phyloP scores from a whole-genome alignment of 2,113 vertebrate genomes.

The Pelvicachromis taeniatus region DNA sequence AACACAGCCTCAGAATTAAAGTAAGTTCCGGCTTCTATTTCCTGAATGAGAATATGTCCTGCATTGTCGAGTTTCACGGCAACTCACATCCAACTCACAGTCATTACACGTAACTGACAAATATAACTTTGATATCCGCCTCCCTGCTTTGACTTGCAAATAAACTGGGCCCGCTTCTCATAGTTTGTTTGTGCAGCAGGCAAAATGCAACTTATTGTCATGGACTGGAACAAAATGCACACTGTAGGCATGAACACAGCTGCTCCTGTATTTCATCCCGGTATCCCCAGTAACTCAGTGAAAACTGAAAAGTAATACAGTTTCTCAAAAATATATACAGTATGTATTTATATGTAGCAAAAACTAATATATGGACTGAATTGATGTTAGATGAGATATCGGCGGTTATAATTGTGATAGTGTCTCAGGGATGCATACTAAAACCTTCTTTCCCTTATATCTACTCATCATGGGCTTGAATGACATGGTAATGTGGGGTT shows the following conservation, averaged over 20 bases:
- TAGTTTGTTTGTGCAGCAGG: not conserved
- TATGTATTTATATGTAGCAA: too few relatives aligned
- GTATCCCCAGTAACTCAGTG: not conserved
- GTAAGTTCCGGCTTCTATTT: not conserved
- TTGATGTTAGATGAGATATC: not conserved
- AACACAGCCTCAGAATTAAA: not conserved
- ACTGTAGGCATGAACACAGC: not conserved
- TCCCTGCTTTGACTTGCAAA: constrained; percentile 44
- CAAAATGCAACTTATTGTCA: not conserved
- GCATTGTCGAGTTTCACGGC: not conserved
- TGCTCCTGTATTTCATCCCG: not conserved
- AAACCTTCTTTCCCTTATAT: not conserved
- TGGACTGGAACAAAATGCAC: not conserved
- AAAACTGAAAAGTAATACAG: not conserved
- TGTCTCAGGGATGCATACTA: not conserved
- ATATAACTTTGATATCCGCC: not conserved
- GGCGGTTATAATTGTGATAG: not conserved
- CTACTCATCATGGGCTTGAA: not conserved
- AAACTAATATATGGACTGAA: not conserved
- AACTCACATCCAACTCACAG: not conserved
- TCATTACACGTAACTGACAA: not conserved
- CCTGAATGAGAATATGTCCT: not conserved
- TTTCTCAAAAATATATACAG: not conserved
- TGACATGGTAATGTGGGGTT: not conserved
- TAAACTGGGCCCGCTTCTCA: not conserved